Evolutionary conservation across 2,113 vertebrate genomes (phyloP).

Genomic region (Mus spicilegus): DNA sequence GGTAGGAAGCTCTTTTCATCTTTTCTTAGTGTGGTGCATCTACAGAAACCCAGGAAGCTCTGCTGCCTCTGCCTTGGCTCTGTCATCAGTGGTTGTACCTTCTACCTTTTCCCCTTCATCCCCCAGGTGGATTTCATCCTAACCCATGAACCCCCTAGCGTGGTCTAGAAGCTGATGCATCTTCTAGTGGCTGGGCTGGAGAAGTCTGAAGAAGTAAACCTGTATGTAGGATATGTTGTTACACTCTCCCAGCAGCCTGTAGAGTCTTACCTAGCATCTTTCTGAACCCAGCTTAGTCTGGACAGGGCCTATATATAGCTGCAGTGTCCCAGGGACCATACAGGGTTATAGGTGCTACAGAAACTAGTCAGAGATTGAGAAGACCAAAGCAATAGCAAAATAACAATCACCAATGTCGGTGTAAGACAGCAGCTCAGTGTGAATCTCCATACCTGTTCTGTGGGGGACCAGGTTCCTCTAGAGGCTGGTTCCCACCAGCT

Average conservation of each 20-base stretch:
- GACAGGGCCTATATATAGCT: background rate
- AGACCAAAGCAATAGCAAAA: background rate
- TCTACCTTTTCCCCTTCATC: accelerated
- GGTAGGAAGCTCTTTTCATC: accelerated
- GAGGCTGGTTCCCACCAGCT: conserved; percentile 62
- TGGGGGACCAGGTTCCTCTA: background rate
- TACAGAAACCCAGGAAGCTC: accelerated
- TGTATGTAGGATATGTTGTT: conserved; percentile 4
- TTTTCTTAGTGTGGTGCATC: accelerated
- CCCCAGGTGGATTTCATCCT: accelerated
- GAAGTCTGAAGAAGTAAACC: background rate
- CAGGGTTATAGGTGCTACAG: background rate
- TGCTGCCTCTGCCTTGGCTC: accelerated
- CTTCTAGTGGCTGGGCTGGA: conserved; percentile 41
- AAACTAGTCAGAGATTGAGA: background rate
- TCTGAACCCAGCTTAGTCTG: background rate
- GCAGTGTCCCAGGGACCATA: background rate
- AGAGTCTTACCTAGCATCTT: background rate
- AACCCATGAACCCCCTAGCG: accelerated
- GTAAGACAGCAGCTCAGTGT: background rate
- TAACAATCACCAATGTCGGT: background rate
- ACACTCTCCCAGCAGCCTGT: background rate
- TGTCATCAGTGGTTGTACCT: background rate
- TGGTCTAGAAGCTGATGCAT: background rate
- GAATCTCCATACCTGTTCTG: background rate